Conservation (phyloP, 2,113 vertebrate genomes). For the Cettia cetti region DNA sequence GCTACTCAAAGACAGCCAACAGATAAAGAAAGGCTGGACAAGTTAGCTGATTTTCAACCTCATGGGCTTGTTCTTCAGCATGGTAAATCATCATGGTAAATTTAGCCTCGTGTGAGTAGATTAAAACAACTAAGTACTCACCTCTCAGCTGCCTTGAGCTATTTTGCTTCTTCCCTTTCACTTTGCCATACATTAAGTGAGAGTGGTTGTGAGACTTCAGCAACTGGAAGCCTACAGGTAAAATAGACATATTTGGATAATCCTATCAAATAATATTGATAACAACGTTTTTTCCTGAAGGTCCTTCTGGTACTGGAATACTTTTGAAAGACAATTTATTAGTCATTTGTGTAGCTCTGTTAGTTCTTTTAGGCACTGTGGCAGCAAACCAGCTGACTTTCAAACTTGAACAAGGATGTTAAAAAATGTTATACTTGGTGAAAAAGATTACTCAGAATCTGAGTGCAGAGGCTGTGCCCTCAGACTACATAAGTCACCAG, state of each 20-base stretch:
- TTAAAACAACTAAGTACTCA: neutral
- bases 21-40: neutral
- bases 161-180: neutral
- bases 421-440: neutral
- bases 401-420: neutral
- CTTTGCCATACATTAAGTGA: neutral
- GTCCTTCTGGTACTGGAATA: neutral
- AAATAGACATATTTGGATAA: neutral
- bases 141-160: neutral
- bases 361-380: neutral
- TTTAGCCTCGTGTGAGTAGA: neutral
- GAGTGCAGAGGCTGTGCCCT: neutral
- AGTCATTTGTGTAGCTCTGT: neutral
- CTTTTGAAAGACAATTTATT: neutral
- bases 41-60: neutral
- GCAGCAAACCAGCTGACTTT: neutral
- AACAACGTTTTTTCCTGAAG: neutral
- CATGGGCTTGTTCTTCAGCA: neutral
- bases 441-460: neutral
- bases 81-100: neutral
- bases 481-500: neutral
- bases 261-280: neutral
- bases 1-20: neutral
- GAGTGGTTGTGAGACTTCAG: neutral
- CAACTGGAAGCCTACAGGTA: neutral